Evolutionary conservation across 2,888 invertebrate genomes (phyloP).

Genomic region (Galeruca laticollis): DNA sequence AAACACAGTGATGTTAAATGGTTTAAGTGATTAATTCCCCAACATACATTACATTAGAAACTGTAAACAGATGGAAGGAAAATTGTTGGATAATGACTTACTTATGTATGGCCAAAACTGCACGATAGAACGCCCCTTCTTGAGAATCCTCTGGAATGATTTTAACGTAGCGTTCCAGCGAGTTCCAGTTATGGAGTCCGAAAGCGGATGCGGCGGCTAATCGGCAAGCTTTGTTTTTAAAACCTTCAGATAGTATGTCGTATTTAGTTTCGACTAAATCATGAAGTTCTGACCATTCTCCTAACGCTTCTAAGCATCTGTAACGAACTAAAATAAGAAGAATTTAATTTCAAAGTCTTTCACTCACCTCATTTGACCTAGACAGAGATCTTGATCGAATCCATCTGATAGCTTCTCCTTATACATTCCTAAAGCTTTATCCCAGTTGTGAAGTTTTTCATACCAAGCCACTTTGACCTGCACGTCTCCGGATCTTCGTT

Average conservation of each 20-base stretch:
- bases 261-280: constrained; percentile 85
- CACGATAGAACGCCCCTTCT: constrained; percentile 95
- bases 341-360: no score
- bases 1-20: no score
- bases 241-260: constrained; percentile 70
- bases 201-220: constrained; percentile 96
- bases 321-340: constrained; percentile 20
- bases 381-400: constrained; percentile 80
- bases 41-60: no score
- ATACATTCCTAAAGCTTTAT: constrained; percentile 92
- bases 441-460: constrained; percentile 99
- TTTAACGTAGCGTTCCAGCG: constrained; percentile 89
- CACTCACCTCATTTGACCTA: constrained; percentile 87
- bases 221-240: constrained; percentile 81
- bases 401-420: constrained; percentile 77
- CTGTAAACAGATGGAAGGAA: no score
- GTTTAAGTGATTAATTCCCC: no score
- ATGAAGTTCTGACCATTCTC: constrained; percentile 93
- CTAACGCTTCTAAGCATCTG: constrained; percentile 90
- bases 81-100: no score
- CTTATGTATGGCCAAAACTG: constrained; percentile 90
- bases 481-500: constrained; percentile 78
- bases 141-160: constrained; percentile 93
- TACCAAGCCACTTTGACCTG: constrained; percentile 87
- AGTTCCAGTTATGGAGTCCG: constrained; percentile 94